phyloP scores from a whole-genome alignment of 2,113 vertebrate species.

The Oceanites oceanicus region DNA sequence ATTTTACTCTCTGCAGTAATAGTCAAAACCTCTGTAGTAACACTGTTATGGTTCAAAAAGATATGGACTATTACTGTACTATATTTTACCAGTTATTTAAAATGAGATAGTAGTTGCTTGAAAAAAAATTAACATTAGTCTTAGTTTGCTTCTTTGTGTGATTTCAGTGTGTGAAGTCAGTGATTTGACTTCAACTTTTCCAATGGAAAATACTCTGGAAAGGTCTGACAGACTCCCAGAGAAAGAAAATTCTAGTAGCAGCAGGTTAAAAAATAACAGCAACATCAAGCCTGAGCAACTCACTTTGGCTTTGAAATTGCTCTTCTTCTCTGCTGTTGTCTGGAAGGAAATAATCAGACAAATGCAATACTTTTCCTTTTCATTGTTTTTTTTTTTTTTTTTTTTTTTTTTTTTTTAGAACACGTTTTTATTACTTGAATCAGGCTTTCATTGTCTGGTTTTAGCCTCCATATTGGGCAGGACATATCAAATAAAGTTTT shows the following conservation, averaged over 20 bases:
- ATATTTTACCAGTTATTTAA: background rate
- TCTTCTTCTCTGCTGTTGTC: background rate
- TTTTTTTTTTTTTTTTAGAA: background rate
- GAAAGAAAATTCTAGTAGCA: background rate
- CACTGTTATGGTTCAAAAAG: background rate
- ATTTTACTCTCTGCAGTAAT: background rate
- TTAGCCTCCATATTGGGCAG: background rate
- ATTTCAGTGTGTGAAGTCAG: no score
- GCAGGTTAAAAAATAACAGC: background rate
- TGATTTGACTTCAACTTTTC: background rate
- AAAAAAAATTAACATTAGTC: background rate
- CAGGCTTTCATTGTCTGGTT: constrained; percentile 21
- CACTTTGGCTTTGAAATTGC: background rate
- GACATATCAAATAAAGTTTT: constrained; percentile 26
- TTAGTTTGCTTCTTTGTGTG: background rate
- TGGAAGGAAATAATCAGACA: background rate
- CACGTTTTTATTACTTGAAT: constrained; percentile 17
- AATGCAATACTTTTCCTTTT: background rate
- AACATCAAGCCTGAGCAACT: background rate
- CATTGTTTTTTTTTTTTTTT: constrained; percentile 14
- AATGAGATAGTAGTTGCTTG: background rate
- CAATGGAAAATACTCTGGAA: background rate
- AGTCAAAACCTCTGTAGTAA: background rate
- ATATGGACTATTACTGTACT: background rate
- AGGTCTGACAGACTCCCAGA: background rate